Evolutionary conservation across 2,888 invertebrate species (phyloP).

Genomic region (Morpho deidamia): DNA sequence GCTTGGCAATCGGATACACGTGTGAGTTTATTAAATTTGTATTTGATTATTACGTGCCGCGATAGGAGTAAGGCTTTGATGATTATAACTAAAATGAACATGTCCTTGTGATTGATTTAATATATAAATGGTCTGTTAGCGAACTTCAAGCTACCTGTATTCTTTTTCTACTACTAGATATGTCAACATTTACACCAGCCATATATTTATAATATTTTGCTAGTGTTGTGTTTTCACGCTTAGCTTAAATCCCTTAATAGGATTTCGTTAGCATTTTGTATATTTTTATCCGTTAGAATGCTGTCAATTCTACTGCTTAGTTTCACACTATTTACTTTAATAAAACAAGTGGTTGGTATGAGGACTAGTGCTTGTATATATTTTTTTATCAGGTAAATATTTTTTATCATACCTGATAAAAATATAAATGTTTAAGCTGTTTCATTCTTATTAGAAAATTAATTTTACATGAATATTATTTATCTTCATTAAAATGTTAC

Average conservation of each 20-base stretch:
- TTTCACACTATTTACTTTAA: constrained; percentile 2
- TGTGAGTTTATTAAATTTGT: constrained; percentile 46
- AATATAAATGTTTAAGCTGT: no score
- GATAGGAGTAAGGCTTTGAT: background rate
- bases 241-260: constrained; percentile 21
- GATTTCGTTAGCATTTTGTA: constrained; percentile 16
- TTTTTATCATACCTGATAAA: no score
- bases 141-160: no score
- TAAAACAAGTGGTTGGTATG: background rate
- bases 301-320: constrained; percentile 7
- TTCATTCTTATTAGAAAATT: no score
- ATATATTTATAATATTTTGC: background rate
- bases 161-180: no score
- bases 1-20: constrained; percentile 77
- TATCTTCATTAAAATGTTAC: no score
- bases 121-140: constrained; percentile 49
- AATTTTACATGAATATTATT: no score
- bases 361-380: background rate
- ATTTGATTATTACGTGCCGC: background rate
- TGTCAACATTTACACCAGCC: no score
- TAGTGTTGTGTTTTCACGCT: constrained; percentile 4
- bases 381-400: no score
- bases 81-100: constrained; percentile 31
- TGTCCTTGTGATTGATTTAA: constrained; percentile 62
- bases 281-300: constrained; percentile 12